These are phyloP conservation scores for Andricus grossulariae DNA, from an alignment of 1,140 invertebrate species.

Conservation along the genomic window DNA sequence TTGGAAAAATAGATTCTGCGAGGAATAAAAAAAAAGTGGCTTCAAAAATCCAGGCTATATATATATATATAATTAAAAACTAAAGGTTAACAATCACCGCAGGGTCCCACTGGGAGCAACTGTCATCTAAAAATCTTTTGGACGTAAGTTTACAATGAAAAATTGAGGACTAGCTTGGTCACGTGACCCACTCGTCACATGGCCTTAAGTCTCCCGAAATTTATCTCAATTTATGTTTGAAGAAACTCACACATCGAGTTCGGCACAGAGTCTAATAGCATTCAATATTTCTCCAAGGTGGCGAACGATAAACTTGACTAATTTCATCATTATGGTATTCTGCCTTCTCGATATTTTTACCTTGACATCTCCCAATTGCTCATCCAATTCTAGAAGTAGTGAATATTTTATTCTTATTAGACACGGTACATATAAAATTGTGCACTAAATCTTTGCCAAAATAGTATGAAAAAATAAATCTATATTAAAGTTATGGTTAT, in stretches of 20 bases:
- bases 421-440: conserved; percentile 13
- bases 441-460: conserved; percentile 15
- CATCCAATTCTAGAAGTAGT: conserved; percentile 83
- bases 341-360: conserved; percentile 86
- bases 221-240: background rate
- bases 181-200: no score
- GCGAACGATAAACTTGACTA: conserved; percentile 81
- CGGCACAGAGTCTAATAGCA: conserved; percentile 80
- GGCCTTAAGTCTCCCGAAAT: no score
- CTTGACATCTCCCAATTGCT: conserved; percentile 84
- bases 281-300: conserved; percentile 79
- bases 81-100: no score
- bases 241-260: conserved; percentile 83
- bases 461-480: conserved; percentile 1
- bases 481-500: background rate
- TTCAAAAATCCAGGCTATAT: no score
- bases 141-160: no score
- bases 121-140: no score
- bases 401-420: conserved; percentile 23
- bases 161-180: no score
- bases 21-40: no score
- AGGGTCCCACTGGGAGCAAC: no score
- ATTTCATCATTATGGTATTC: conserved; percentile 83
- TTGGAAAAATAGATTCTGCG: no score
- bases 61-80: no score